These are phyloP conservation scores for Limnephilus marmoratus DNA, from an alignment of 2,888 invertebrate species.

Conservation along the genomic window DNA sequence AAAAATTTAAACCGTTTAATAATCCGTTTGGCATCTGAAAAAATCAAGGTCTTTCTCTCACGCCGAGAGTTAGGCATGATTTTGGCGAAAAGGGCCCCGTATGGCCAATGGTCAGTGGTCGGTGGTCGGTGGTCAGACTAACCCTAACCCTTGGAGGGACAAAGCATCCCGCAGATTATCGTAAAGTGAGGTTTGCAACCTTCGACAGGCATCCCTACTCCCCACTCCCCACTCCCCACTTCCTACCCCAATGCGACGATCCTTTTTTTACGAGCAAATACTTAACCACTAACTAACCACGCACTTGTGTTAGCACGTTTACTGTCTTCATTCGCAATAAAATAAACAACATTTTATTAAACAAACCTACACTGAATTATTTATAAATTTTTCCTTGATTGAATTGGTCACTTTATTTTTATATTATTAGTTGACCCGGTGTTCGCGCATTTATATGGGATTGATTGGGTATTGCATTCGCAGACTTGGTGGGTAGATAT, in stretches of 20 bases:
- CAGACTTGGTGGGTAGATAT: too few species aligned
- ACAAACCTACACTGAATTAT: too few species aligned
- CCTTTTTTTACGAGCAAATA: conserved; percentile 24
- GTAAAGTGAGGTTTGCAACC: conserved; percentile 43
- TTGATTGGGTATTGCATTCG: too few species aligned
- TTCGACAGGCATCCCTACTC: conserved; percentile 13
- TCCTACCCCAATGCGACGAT: not conserved
- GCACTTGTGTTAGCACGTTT: not conserved
- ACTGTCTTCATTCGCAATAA: not conserved
- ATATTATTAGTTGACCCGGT: too few species aligned
- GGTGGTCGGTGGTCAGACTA: not conserved
- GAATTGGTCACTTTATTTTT: too few species aligned
- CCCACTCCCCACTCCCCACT: too few species aligned
- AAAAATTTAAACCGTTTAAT: not conserved
- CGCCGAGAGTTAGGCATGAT: not conserved
- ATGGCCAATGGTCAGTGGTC: conserved; percentile 15
- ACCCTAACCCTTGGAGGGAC: conserved; percentile 8
- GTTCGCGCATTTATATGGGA: too few species aligned
- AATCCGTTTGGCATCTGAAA: not conserved
- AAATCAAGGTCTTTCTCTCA: not conserved
- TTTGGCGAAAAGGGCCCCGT: not conserved
- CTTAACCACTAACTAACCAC: conserved; percentile 20
- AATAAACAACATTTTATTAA: not conserved
- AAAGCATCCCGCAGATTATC: conserved; percentile 44
- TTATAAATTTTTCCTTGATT: too few species aligned